A percentile compares a stretch with the other conserved stretches of the same genome.
phyloP scores from a whole-genome alignment of 2,113 vertebrate species.

The Alethe diademata region DNA sequence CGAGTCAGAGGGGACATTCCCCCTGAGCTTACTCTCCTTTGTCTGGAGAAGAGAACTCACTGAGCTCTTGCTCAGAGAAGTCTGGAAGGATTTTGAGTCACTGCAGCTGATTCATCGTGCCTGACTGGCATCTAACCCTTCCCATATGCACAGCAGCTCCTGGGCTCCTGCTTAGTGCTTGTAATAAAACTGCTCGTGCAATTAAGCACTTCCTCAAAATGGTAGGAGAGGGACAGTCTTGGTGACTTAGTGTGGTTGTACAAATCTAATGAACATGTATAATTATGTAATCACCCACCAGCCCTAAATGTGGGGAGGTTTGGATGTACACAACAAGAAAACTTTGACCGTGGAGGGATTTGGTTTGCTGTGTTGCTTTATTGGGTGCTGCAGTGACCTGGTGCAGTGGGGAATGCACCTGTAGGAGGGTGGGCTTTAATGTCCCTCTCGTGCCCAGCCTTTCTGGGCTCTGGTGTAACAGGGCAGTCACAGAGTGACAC shows the following conservation, averaged over 20 bases:
- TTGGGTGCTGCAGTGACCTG: neutral
- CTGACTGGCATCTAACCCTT: neutral
- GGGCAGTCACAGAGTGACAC: neutral
- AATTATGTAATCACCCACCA: neutral
- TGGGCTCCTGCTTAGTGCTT: neutral
- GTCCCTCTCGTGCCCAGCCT: neutral
- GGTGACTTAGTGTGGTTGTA: neutral
- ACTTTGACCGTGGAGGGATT: rapidly evolving
- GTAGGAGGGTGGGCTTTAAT: neutral
- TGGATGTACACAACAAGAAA: neutral
- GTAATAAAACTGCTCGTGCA: neutral
- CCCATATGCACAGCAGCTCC: neutral
- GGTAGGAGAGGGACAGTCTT: neutral
- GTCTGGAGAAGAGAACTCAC: neutral
- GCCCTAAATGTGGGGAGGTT: neutral
- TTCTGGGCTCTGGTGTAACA: neutral
- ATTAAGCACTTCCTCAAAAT: neutral
- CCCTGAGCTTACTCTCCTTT: neutral
- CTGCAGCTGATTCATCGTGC: constrained; percentile 21
- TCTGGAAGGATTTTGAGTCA: neutral
- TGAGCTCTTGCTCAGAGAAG: neutral
- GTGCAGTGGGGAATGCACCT: rapidly evolving
- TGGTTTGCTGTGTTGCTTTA: neutral
- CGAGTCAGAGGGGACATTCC: neutral
- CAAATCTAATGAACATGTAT: rapidly evolving